These are phyloP conservation scores for Rallus limicola DNA, from an alignment of 2,113 vertebrate genomes.

Conservation along the genomic window DNA sequence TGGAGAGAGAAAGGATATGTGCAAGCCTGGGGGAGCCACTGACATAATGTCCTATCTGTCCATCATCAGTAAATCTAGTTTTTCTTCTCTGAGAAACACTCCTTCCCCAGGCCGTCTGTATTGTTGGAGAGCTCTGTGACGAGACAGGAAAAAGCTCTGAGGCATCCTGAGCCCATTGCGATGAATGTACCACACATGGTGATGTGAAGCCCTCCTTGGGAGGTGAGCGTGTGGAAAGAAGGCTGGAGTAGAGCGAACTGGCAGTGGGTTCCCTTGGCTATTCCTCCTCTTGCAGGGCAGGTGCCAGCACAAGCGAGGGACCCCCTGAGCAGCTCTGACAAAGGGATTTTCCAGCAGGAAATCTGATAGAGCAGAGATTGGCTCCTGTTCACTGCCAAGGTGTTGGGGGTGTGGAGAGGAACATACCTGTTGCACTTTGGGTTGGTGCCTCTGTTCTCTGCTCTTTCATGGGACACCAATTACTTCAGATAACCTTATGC, in stretches of 20 bases:
- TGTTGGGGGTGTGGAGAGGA: not conserved
- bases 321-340: not conserved
- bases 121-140: not conserved
- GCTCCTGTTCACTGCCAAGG: not conserved
- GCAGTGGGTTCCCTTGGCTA: not conserved
- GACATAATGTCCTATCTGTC: not conserved
- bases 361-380: not conserved
- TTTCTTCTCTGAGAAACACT: not conserved
- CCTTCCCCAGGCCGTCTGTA: not conserved
- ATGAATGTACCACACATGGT: not conserved
- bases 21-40: not conserved
- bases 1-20: not conserved
- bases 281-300: not conserved
- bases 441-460: not conserved
- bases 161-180: not conserved
- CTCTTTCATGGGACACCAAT: not conserved
- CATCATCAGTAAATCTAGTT: not conserved
- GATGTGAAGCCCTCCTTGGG: not conserved
- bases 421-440: not conserved
- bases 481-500: not conserved
- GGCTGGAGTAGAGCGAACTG: not conserved
- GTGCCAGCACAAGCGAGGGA: not conserved
- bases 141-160: not conserved
- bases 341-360: not conserved
- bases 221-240: rapidly evolving